Conservation (phyloP, 2,113 vertebrate genomes). For the Hemiscyllium ocellatum region DNA sequence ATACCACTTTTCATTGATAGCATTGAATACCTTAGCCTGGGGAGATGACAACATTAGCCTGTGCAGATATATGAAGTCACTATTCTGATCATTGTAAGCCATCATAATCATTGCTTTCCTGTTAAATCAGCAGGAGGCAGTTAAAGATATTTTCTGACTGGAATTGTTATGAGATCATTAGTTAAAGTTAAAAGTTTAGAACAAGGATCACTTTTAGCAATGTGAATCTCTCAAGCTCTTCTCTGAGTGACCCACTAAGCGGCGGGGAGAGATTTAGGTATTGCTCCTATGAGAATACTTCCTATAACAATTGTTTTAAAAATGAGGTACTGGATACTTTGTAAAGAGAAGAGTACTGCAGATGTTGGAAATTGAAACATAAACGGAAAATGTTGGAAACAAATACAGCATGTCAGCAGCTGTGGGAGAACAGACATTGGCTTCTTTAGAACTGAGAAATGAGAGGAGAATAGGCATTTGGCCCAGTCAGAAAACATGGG, state of each 20-base stretch:
- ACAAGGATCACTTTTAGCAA: background rate
- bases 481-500: background rate
- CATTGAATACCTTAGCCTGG: slow-evolving; percentile 4
- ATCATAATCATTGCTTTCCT: slow-evolving; percentile 28
- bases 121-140: background rate
- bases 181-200: background rate
- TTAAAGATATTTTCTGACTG: slow-evolving; percentile 8
- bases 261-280: background rate
- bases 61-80: background rate
- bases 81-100: background rate
- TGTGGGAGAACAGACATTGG: background rate
- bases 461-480: background rate
- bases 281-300: background rate
- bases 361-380: slow-evolving; percentile 14
- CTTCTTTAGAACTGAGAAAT: background rate
- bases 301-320: background rate
- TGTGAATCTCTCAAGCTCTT: background rate
- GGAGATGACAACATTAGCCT: background rate
- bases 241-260: background rate
- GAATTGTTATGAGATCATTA: slow-evolving; percentile 10
- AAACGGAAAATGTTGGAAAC: background rate
- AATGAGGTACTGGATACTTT: background rate
- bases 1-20: slow-evolving; percentile 10
- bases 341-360: background rate
- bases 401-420: background rate